phyloP scores from a whole-genome alignment of 2,888 invertebrate genomes.

The Opisthograptis luteolata region DNA sequence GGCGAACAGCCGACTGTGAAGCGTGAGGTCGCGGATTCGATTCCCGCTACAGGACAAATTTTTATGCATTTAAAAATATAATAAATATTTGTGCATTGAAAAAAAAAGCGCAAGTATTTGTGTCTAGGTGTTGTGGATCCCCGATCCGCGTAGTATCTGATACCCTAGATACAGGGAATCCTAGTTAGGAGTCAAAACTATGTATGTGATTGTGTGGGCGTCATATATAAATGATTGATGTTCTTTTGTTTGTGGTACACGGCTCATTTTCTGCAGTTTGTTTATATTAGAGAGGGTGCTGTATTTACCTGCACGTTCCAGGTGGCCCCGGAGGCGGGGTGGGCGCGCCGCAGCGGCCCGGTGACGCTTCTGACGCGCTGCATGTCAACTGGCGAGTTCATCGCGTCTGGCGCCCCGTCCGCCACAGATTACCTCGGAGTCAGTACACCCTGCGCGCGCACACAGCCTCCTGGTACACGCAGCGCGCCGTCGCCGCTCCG shows the following conservation, averaged over 20 bases:
- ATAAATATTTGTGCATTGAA: too few relatives aligned
- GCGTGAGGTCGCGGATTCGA: too few relatives aligned
- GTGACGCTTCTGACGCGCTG: conserved; percentile 80
- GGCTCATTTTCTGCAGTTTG: not conserved
- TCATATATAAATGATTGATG: not conserved
- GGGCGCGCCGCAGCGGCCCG: conserved; percentile 87
- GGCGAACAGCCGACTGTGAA: too few relatives aligned
- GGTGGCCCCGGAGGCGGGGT: conserved; percentile 92
- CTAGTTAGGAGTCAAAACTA: too few relatives aligned
- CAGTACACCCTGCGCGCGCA: conserved; percentile 44
- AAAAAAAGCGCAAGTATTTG: too few relatives aligned
- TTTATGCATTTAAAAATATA: too few relatives aligned
- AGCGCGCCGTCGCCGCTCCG: too few relatives aligned
- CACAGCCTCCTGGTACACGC: conserved; percentile 63
- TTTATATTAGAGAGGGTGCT: not conserved
- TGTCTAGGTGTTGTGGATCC: too few relatives aligned
- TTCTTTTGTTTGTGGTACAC: conserved; percentile 4
- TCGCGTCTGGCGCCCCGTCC: conserved; percentile 10
- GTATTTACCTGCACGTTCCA: conserved; percentile 90
- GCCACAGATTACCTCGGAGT: conserved; percentile 11
- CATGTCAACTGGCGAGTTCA: conserved; percentile 75
- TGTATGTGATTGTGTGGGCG: not conserved
- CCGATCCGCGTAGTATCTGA: too few relatives aligned
- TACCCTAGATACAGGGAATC: too few relatives aligned
- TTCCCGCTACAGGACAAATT: too few relatives aligned